Evolutionary conservation across 2,797 vertebrate species (phyloP).

Genomic region (Oreonectes daqikongensis): DNA sequence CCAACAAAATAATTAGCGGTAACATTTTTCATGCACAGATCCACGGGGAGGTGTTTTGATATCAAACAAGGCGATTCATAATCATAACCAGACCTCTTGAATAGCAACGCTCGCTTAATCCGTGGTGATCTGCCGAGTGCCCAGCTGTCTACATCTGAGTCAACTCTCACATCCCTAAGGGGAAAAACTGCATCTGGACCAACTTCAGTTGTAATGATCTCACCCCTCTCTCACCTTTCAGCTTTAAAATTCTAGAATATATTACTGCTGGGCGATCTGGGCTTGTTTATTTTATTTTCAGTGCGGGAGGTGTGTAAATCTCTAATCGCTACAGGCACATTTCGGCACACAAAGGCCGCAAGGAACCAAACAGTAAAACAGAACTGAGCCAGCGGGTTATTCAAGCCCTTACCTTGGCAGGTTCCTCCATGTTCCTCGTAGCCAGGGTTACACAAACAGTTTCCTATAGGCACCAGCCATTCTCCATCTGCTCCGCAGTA

Average conservation of each 20-base stretch:
- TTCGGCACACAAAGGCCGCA: not conserved
- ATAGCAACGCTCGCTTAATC: constrained; percentile 43
- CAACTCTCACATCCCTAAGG: constrained; percentile 28
- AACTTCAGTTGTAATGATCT: constrained; percentile 31
- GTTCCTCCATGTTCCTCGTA: constrained; percentile 87
- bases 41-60: constrained; percentile 50
- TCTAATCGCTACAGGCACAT: constrained; percentile 13
- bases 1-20: constrained; percentile 55
- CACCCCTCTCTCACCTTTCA: constrained; percentile 23
- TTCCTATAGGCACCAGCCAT: constrained; percentile 98
- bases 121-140: constrained; percentile 36
- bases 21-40: constrained; percentile 36
- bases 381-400: not conserved
- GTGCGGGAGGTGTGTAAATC: constrained; percentile 4
- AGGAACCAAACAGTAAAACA: not conserved
- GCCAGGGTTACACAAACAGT: constrained; percentile 91
- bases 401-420: constrained; percentile 88
- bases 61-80: constrained; percentile 52
- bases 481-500: constrained; percentile 98
- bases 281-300: constrained; percentile 6
- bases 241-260: constrained; percentile 21
- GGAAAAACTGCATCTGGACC: constrained; percentile 28
- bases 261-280: not conserved
- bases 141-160: constrained; percentile 50
- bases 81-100: constrained; percentile 49